A percentile compares a stretch with the other conserved stretches of the same genome.
These are phyloP conservation scores for Himalopsyche tibetana DNA, from an alignment of 2,888 invertebrate species.

Conservation along the genomic window DNA sequence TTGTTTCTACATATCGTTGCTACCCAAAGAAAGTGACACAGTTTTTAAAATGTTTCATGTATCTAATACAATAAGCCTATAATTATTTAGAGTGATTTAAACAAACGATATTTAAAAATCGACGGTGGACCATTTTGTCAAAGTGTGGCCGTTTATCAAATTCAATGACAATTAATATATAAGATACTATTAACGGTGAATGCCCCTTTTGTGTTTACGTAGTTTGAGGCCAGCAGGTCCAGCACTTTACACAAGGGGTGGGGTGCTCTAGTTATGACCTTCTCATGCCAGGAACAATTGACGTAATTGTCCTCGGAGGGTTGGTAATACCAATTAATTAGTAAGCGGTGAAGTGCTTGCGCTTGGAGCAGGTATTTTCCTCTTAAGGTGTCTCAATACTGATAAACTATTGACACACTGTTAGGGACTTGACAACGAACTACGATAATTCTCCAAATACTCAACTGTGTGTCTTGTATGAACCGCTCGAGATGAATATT, in stretches of 20 bases:
- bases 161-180: too few species aligned
- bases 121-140: too few species aligned
- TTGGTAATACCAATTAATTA: conserved; percentile 46
- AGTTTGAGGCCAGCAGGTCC: background rate
- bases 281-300: conserved; percentile 39
- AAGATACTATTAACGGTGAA: too few species aligned
- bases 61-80: too few species aligned
- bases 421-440: conserved; percentile 10
- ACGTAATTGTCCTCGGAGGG: conserved; percentile 36
- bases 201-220: too few species aligned
- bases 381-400: conserved; percentile 35
- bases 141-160: too few species aligned
- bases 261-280: conserved; percentile 4
- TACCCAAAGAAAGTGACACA: too few species aligned
- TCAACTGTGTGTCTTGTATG: background rate
- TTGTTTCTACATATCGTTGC: too few species aligned
- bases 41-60: too few species aligned
- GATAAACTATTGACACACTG: conserved; percentile 41
- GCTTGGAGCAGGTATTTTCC: conserved; percentile 36
- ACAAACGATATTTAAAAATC: too few species aligned
- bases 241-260: background rate
- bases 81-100: too few species aligned
- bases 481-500: background rate
- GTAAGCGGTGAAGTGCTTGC: conserved; percentile 41
- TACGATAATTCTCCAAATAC: background rate